Evolutionary conservation across 2,888 invertebrate species (phyloP).

Genomic region (Crocallis elinguaria): DNA sequence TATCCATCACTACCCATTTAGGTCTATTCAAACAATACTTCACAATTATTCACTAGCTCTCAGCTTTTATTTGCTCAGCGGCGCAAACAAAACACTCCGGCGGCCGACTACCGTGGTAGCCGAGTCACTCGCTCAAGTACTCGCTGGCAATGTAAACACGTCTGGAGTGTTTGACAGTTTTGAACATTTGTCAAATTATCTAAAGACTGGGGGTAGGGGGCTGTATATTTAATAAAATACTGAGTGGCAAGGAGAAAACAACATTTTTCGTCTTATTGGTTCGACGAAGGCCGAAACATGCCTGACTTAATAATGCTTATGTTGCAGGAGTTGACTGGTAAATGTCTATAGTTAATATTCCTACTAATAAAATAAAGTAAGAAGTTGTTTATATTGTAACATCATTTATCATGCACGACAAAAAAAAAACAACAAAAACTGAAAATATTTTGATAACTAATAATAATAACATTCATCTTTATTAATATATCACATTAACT

Average conservation of each 20-base stretch:
- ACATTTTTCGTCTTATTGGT: no score
- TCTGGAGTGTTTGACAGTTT: slow-evolving; percentile 50
- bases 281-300: no score
- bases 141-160: slow-evolving; percentile 62
- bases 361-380: no score
- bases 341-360: no score
- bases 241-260: no score
- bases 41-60: slow-evolving; percentile 61
- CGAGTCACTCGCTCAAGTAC: slow-evolving; percentile 62
- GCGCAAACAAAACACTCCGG: slow-evolving; percentile 67
- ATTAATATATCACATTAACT: no score
- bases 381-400: no score
- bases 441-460: no score
- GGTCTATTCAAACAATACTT: slow-evolving; percentile 52
- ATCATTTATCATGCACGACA: no score
- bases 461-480: no score
- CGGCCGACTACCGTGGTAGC: slow-evolving; percentile 63
- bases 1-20: slow-evolving; percentile 40
- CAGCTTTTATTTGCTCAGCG: slow-evolving; percentile 64
- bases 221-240: neutral
- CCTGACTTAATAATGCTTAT: no score
- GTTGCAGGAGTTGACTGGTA: no score
- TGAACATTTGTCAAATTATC: slow-evolving; percentile 26
- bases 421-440: neutral
- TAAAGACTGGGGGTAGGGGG: slow-evolving; percentile 3